Conservation (phyloP, 2,888 invertebrate genomes). For the Sinohyriopsis cumingii region DNA sequence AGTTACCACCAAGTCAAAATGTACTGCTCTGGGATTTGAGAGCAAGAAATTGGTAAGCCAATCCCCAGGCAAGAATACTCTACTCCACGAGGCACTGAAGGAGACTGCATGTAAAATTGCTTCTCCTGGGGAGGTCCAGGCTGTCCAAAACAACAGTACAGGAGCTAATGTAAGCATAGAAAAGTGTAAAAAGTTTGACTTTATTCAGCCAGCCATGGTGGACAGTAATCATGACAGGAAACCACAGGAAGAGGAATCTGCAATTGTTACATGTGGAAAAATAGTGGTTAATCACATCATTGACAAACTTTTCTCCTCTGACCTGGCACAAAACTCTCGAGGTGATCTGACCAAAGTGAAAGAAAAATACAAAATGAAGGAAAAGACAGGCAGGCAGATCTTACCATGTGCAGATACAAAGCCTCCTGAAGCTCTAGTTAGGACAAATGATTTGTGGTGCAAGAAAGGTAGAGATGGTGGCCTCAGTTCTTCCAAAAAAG, state of each 20-base stretch:
- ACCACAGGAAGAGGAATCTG: constrained; percentile 40
- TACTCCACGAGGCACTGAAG: too few relatives aligned
- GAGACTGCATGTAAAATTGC: too few relatives aligned
- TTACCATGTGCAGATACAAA: not conserved
- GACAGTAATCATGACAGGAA: constrained; percentile 3
- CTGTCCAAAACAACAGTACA: too few relatives aligned
- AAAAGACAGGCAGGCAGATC: constrained; percentile 43
- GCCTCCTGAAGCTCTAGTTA: too few relatives aligned
- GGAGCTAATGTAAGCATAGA: too few relatives aligned
- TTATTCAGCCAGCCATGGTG: constrained; percentile 3
- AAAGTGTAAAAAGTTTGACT: too few relatives aligned
- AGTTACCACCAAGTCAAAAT: constrained; percentile 1
- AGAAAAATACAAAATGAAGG: constrained; percentile 57
- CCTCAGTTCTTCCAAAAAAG: too few relatives aligned
- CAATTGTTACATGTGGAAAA: constrained; percentile 52
- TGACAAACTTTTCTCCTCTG: constrained; percentile 47
- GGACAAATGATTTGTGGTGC: too few relatives aligned
- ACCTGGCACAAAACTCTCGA: constrained; percentile 12
- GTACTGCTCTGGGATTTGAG: not conserved
- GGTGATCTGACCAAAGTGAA: constrained; percentile 28
- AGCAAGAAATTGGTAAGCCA: too few relatives aligned
- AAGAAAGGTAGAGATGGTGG: too few relatives aligned
- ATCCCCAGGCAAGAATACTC: too few relatives aligned
- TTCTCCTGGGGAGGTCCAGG: too few relatives aligned
- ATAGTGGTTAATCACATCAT: constrained; percentile 57